A percentile compares a stretch with the other conserved stretches of the same genome.
phyloP scores from a whole-genome alignment of 1,140 invertebrate species.

The Panonychus citri region DNA sequence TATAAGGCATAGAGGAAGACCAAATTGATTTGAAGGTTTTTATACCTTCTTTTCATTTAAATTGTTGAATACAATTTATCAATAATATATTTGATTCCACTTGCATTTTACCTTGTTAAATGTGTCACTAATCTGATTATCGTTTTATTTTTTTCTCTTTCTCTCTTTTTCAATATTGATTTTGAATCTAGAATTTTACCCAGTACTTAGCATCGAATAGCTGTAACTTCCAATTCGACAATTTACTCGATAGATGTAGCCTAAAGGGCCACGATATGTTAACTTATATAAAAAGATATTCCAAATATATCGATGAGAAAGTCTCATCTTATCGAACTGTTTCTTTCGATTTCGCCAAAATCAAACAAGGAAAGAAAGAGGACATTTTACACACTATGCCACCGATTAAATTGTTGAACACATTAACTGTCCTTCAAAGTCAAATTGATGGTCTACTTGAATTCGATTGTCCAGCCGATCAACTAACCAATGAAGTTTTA shows the following conservation, averaged over 20 bases:
- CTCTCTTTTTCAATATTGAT: no score
- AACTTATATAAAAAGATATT: conserved; percentile 89
- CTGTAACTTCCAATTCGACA: conserved; percentile 90
- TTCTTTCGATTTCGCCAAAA: conserved; percentile 99
- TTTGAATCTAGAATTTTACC: conserved; percentile 81
- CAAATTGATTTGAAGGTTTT: not conserved
- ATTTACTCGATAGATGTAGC: conserved; percentile 79
- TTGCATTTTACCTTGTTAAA: not conserved
- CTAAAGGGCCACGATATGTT: conserved; percentile 97
- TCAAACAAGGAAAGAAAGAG: conserved; percentile 93
- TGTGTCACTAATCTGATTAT: not conserved
- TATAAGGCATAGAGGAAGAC: not conserved
- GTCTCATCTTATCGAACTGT: conserved; percentile 89
- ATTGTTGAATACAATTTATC: not conserved
- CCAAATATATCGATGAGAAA: conserved; percentile 97
- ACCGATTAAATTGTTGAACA: conserved; percentile 87
- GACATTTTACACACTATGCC: conserved; percentile 89
- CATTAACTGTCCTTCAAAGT: conserved; percentile 74
- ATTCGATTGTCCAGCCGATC: conserved; percentile 90
- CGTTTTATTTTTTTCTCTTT: conserved; percentile 3
- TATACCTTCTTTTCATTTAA: no score
- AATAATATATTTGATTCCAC: not conserved
- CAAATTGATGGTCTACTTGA: conserved; percentile 87
- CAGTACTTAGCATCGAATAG: conserved; percentile 98
- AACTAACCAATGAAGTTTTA: conserved; percentile 92